Evolutionary conservation across 2,888 invertebrate species (phyloP), one percentile per base, ranked within the genome.

Genomic region (Eilema caniola): DNA sequence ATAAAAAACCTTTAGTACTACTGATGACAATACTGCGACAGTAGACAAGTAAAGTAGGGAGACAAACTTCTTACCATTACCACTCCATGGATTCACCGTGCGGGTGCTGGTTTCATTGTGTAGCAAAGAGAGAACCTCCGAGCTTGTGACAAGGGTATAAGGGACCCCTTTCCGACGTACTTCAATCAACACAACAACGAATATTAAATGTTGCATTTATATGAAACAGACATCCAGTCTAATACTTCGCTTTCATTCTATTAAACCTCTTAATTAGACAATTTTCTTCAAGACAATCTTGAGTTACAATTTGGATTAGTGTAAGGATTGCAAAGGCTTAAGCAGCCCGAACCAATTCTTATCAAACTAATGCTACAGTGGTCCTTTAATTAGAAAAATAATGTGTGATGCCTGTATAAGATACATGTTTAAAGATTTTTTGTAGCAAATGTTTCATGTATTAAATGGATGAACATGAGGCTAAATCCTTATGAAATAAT

Each of bases 231-330:
- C n/a, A n/a, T 53, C n/a, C 53, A 53, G n/a, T 8, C 53, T 53
- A 53, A 53, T 53, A 53, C 53, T 53, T 24, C 57, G 25, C 11
- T 59, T 14, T 14, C 24, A 59, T 59, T 59, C 57, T 59, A 24
- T 59, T 61, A 61, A 28, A 61, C 61, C 25, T 28, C 28, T 61
- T 61, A 61, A 61, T 61, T 61, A 61, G 61, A 61, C n/a, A 61
- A 61, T 61, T 61, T 61, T 31, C 61, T 61, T 61, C 10, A 28
- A 62, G 62, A 62, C 23, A 62, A 62, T 62, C 31, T 33, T 37
- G 23, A 33, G 33, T 62, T 33, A 62, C 62, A 62, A 62, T 62
- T 62, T 62, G 62, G 37, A 62, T 33, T 62, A 62, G 31, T 25
- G 33, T n/a, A 37, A 33, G n/a, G 33, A 62, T 62, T 37, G n/a